A percentile compares a stretch with the other conserved stretches of the same genome.
Conservation (phyloP, 1,140 invertebrate species). For the Nasonia vitripennis region DNA sequence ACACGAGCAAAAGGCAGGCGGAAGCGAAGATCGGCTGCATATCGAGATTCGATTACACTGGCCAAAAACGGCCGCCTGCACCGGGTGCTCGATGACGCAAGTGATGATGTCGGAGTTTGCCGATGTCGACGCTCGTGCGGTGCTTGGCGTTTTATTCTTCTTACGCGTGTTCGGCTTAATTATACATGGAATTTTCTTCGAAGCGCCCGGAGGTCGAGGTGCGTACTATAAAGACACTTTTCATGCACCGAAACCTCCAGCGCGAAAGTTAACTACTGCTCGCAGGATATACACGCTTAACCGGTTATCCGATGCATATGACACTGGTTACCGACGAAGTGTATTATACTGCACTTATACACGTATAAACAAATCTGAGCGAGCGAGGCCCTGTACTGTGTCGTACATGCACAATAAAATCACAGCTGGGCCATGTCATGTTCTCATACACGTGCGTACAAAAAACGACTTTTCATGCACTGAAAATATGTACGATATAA, state of each 20-base stretch:
- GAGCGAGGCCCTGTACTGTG: no score
- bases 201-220: conserved; percentile 45
- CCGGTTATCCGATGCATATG: background rate
- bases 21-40: conserved; percentile 12
- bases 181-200: background rate
- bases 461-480: conserved; percentile 40
- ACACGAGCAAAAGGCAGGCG: conserved; percentile 1
- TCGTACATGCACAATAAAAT: no score
- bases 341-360: no score
- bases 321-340: no score
- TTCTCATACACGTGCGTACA: conserved; percentile 29
- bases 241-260: conserved; percentile 53
- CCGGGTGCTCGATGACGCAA: background rate
- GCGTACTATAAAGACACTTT: conserved; percentile 59
- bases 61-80: background rate
- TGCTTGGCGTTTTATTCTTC: background rate
- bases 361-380: no score
- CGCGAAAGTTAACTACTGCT: background rate
- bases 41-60: background rate
- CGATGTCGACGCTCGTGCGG: background rate
- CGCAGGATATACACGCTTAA: background rate
- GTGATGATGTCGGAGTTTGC: background rate
- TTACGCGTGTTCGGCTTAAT: background rate
- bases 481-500: conserved; percentile 7
- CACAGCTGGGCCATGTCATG: background rate